Percentiles rank a stretch among this genome's conserved stretches.
phyloP scores from a whole-genome alignment of 2,888 invertebrate species.

The Drosophila sordidapex region DNA sequence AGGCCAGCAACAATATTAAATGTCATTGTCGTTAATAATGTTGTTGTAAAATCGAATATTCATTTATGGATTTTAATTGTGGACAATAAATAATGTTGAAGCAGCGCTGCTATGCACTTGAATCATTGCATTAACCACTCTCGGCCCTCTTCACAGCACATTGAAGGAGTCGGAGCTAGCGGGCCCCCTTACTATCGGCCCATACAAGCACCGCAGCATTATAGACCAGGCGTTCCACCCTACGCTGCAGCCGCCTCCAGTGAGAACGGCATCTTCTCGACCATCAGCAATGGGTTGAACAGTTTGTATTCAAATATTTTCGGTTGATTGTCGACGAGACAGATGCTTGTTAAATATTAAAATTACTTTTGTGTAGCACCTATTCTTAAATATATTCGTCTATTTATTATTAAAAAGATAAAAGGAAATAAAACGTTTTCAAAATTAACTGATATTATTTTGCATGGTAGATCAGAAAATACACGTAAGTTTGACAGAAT shows the following conservation, averaged over 20 bases:
- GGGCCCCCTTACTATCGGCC: conserved; percentile 87
- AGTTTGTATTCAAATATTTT: conserved; percentile 92
- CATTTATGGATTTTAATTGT: conserved; percentile 27
- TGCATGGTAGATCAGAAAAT: not conserved
- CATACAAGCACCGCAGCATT: conserved; percentile 85
- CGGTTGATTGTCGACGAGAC: conserved; percentile 85
- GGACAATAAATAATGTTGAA: conserved; percentile 39
- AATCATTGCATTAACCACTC: conserved; percentile 4
- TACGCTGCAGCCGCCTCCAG: conserved; percentile 72
- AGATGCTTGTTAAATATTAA: conserved; percentile 24
- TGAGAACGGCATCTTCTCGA: conserved; percentile 87
- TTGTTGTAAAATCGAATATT: conserved; percentile 20
- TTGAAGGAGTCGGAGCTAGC: conserved; percentile 86
- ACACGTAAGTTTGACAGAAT: not conserved
- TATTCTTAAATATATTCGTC: conserved; percentile 46
- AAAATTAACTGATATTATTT: conserved; percentile 9
- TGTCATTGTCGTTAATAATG: conserved; percentile 42
- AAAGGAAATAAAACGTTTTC: conserved; percentile 41
- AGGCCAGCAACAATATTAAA: conserved; percentile 21
- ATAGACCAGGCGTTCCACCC: conserved; percentile 84
- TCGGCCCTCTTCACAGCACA: conserved; percentile 86
- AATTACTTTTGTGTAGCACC: conserved; percentile 49
- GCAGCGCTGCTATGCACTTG: not conserved
- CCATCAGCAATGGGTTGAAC: conserved; percentile 91
- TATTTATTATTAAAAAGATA: conserved; percentile 50